These are phyloP conservation scores for Mycteria americana DNA, from an alignment of 2,797 vertebrate genomes.

Conservation along the genomic window DNA sequence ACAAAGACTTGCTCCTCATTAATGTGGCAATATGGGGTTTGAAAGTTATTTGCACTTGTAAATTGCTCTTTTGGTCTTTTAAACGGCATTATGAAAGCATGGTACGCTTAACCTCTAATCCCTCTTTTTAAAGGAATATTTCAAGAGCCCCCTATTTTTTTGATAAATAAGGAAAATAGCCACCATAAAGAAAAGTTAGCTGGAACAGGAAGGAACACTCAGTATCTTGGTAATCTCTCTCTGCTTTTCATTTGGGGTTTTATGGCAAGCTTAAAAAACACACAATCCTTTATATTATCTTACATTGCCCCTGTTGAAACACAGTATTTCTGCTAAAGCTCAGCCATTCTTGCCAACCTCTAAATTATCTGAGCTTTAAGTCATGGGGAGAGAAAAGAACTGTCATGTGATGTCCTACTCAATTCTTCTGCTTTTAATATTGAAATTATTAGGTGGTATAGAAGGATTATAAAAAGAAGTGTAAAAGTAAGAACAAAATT, in stretches of 20 bases:
- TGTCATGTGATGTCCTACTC: fast-evolving
- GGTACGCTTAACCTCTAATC: not conserved
- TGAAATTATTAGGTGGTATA: fast-evolving
- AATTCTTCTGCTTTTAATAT: not conserved
- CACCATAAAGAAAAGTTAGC: not conserved
- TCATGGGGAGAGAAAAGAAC: not conserved
- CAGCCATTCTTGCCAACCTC: not conserved
- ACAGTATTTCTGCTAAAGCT: not conserved
- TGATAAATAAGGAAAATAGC: not conserved
- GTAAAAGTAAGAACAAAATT: not conserved
- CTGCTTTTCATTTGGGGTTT: not conserved
- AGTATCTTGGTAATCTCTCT: not conserved
- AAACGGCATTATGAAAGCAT: not conserved
- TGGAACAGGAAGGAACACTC: not conserved
- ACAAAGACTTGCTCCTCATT: not conserved
- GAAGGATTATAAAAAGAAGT: not conserved
- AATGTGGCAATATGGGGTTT: not conserved
- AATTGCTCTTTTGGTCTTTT: not conserved
- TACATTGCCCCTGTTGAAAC: not conserved
- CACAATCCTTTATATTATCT: not conserved
- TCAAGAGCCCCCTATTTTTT: not conserved
- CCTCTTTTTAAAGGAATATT: not conserved
- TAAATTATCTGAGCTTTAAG: not conserved
- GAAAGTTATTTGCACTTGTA: not conserved
- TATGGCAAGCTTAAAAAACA: not conserved